Evolutionary conservation across 2,888 invertebrate species (phyloP).

Genomic region (Ashinkailepas kermadecensis): DNA sequence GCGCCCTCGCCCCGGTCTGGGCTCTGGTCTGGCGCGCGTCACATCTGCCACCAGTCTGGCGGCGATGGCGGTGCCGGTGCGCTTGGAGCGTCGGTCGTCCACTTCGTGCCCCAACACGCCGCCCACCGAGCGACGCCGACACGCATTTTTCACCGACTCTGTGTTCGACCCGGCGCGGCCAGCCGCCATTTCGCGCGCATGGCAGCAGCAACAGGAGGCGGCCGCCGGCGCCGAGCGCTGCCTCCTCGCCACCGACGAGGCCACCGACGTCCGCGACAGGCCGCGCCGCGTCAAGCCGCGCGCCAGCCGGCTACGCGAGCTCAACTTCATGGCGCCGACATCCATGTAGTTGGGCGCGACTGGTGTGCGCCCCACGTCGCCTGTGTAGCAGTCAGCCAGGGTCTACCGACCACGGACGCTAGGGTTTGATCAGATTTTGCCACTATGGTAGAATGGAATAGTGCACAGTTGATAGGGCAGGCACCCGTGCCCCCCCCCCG

Average conservation of each 20-base stretch:
- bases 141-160: neutral
- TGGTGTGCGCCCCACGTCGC: too few relatives aligned
- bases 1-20: neutral
- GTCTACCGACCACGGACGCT: too few relatives aligned
- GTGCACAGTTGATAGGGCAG: too few relatives aligned
- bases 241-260: too few relatives aligned
- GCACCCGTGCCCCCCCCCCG: too few relatives aligned
- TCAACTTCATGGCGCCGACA: constrained; percentile 6
- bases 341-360: neutral
- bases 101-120: constrained; percentile 5
- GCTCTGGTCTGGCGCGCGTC: neutral
- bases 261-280: too few relatives aligned
- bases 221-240: neutral
- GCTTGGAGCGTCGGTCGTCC: neutral
- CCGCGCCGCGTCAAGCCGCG: neutral
- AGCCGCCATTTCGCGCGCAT: neutral
- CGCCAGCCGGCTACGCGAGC: neutral
- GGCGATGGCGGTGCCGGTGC: neutral
- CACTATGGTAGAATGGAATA: too few relatives aligned
- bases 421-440: too few relatives aligned
- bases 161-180: constrained; percentile 2
- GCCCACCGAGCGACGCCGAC: neutral
- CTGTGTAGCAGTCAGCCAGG: too few relatives aligned
- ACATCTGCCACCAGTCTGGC: neutral
- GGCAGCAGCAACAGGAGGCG: neutral